Evolutionary conservation across 2,113 vertebrate genomes (phyloP), one percentile per base, ranked within the genome.

Genomic region (Hippocampus mohnikei): DNA sequence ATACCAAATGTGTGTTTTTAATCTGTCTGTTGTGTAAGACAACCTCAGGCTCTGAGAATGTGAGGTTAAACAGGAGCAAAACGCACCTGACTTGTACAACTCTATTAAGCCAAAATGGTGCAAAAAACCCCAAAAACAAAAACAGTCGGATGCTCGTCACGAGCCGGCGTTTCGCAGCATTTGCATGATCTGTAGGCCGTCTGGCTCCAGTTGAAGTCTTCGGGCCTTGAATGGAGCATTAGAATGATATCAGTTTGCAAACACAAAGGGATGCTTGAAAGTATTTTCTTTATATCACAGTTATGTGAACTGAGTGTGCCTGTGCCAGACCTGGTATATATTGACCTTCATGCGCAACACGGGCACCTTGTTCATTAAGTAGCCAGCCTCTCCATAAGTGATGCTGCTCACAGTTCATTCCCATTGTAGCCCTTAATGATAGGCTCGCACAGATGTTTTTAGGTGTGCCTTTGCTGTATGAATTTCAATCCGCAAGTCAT

Each of bases 371-470:
- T 89, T 86, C 81, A 87, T 90, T 86, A 88, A 70, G 75, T 37
- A 68, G 71, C 73, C 87, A 64, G 85, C 73, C 69, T 81, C 80
- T 78, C 71, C 65, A 67, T 70, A 64, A 60, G 75, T 87, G 77
- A 83, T 69, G 74, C 79, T 67, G 72, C 81, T 90, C 81, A 84
- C 88, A 91, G 89, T 85, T 89, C 87, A 84, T 90, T 91, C 76
- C 77, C 74, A 86, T 88, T 88, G 85, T 88, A 59, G 77, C 68
- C n/a, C 59, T 37, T 88, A 88, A 88, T 81, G 79, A 84, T 73
- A 72, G 76, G 29, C 83, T 71, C 76, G 70, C 83, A 82, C 84
- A 87, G 70, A 81, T 87, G 87, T 86, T 88, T 90, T 84, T 83
- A 88, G 84, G 82, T 88, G 84, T 88, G 82, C 73, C 44, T 55